Evolutionary conservation across 2,888 invertebrate species (phyloP), one percentile per base, ranked within the genome.

Genomic region (Calliopum simillimum): DNA sequence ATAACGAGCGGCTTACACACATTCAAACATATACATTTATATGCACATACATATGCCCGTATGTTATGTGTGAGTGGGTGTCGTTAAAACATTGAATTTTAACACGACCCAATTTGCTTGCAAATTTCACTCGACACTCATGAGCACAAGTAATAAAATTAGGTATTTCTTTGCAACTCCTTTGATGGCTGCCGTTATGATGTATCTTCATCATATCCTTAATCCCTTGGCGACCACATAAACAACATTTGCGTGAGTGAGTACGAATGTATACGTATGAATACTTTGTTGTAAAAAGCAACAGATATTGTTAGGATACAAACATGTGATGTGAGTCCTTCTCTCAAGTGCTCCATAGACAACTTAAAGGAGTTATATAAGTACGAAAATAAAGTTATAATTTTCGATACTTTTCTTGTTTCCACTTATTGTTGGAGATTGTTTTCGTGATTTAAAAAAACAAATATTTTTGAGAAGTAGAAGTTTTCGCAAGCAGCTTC

Each of bases 191-290:
- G 58, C 59, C 49, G 59, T 47, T 59, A 49, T 13, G 47, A 67
- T 25, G 66, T 44, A 46, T 58, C 13, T 59, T 33, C 14, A 41
- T 56, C 25, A 58, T 66, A 66, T 70, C 66, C 68, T 65, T 72
- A 73, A 76, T 81, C 77, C 79, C 81, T 74, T 80, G 78, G 79
- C 78, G 81, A 82, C 82, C 81, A 70, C 78, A 80, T 74, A 71
- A 33, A 33, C 5, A 33, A 33, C 33, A n/a, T 49, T 16, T 49
- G 51, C 16, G 14, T 13, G 63, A 19, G 16, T 33, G 33, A 16
- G 11, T 8, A 47, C 8, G 49, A 1, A 23, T 53, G 21, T 53
- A n/a, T n/a, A n/a, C n/a, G 21, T 23, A 19, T 13, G 21, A 14
- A 12, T 53, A 8, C 3, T 53, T 19, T 14, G 12, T 53, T 53